Conservation (phyloP, 1,140 invertebrate species). For the Aporrectodea caliginosa region DNA sequence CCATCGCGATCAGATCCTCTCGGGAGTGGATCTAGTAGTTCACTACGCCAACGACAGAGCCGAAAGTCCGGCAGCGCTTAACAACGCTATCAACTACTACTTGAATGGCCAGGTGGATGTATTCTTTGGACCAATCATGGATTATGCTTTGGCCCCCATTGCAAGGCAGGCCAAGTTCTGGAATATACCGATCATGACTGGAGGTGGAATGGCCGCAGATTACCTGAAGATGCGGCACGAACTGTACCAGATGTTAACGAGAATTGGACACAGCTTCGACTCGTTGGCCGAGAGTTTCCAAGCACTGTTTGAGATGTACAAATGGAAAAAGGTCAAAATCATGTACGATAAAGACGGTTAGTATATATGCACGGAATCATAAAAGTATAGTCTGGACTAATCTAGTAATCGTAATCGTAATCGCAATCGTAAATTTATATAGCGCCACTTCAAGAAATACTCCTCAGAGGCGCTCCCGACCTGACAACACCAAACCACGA, state of each 20-base stretch:
- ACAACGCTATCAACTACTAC: slow-evolving; percentile 41
- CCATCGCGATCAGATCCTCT: not conserved
- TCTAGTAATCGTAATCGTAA: too few relatives aligned
- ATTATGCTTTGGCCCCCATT: slow-evolving; percentile 86
- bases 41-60: not conserved
- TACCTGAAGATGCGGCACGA: slow-evolving; percentile 24
- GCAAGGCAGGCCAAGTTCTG: slow-evolving; percentile 78
- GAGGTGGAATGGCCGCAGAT: slow-evolving; percentile 67
- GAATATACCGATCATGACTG: slow-evolving; percentile 80
- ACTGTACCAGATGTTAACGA: slow-evolving; percentile 70
- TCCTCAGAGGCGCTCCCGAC: too few relatives aligned
- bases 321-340: not conserved
- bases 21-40: not conserved
- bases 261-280: slow-evolving; percentile 63
- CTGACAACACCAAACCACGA: too few relatives aligned
- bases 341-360: too few relatives aligned
- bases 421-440: too few relatives aligned
- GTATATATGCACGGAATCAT: too few relatives aligned
- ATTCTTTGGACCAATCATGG: slow-evolving; percentile 82
- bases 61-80: not conserved
- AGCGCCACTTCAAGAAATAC: too few relatives aligned
- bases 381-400: too few relatives aligned
- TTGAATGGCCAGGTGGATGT: slow-evolving; percentile 30
- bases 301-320: not conserved
- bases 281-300: not conserved